These are phyloP conservation scores for Notarius lentiginosus DNA, from an alignment of 2,113 vertebrate genomes.

Conservation along the genomic window DNA sequence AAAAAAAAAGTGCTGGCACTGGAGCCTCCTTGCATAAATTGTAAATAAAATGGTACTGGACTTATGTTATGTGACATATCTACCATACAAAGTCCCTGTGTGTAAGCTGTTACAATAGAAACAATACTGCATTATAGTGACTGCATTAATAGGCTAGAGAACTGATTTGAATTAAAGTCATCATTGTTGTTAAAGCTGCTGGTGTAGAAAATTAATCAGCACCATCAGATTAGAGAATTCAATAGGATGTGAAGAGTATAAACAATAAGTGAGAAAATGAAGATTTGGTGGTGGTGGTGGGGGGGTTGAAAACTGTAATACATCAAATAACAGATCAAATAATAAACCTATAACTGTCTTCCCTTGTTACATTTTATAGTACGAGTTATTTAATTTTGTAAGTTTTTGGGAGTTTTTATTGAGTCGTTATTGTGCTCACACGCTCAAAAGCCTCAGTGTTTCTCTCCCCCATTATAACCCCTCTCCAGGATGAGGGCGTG, in stretches of 20 bases:
- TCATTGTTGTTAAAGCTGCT: too few species aligned
- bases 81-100: neutral
- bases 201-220: too few species aligned
- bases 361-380: neutral
- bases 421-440: neutral
- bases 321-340: neutral
- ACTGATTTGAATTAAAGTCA: neutral
- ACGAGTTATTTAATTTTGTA: neutral
- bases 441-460: too few species aligned
- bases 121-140: neutral
- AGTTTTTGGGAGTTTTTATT: neutral
- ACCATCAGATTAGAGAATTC: too few species aligned
- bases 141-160: neutral
- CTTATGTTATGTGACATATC: neutral
- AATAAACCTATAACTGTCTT: neutral
- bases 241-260: too few species aligned
- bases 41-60: neutral
- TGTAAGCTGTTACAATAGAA: neutral
- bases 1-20: neutral
- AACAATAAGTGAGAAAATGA: too few species aligned
- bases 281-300: too few species aligned
- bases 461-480: neutral
- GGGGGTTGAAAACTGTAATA: too few species aligned
- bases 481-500: constrained; percentile 43
- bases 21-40: neutral